Evolutionary conservation across 2,113 vertebrate genomes (phyloP).

Genomic region (Calyptomena viridis): DNA sequence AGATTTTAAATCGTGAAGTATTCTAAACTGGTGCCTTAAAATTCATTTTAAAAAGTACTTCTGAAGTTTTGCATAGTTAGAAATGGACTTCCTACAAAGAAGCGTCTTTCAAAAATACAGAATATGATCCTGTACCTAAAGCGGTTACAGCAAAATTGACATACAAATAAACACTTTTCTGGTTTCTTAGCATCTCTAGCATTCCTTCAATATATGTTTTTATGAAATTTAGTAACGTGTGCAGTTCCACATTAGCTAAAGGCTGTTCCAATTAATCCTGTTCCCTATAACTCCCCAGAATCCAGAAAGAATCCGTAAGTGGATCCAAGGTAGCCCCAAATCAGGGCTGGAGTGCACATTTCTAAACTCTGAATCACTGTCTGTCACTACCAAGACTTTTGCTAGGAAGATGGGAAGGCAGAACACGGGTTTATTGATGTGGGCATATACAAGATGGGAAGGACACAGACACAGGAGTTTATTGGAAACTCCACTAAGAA

Average conservation of each 20-base stretch:
- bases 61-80: background rate
- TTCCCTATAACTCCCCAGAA: background rate
- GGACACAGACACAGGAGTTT: background rate
- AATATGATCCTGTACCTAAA: background rate
- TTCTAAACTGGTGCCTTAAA: background rate
- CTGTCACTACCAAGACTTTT: background rate
- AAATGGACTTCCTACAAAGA: background rate
- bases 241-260: background rate
- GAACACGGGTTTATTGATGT: accelerated
- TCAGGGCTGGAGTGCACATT: background rate
- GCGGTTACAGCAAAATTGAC: background rate
- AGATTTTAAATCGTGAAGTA: accelerated
- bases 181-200: background rate
- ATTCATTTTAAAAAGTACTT: background rate
- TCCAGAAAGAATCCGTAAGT: no score
- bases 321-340: accelerated
- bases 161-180: background rate
- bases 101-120: background rate
- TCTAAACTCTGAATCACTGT: background rate
- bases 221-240: accelerated
- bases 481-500: background rate
- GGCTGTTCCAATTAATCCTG: background rate
- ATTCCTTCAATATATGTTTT: background rate
- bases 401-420: background rate
- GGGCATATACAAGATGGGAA: accelerated